Conservation (phyloP, 2,888 invertebrate genomes). For the Rhamphomyia laevipes region DNA sequence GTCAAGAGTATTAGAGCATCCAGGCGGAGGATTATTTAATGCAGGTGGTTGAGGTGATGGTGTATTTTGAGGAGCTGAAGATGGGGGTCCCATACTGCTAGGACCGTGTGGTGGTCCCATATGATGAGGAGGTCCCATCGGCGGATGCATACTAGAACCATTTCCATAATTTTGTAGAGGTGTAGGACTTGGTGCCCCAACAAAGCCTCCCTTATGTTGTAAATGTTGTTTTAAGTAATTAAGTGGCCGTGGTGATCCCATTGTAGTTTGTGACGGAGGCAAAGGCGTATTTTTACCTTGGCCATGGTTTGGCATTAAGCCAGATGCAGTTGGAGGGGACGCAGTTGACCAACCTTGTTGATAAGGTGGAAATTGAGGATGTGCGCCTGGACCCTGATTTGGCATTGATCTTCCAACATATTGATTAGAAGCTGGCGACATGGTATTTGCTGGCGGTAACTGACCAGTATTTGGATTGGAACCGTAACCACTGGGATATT, state of each 20-base stretch:
- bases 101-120: constrained; percentile 48
- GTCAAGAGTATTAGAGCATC: constrained; percentile 11
- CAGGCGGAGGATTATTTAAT: constrained; percentile 20
- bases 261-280: constrained; percentile 39
- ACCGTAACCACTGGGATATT: constrained; percentile 41
- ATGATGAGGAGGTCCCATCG: constrained; percentile 48
- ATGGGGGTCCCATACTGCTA: constrained; percentile 48
- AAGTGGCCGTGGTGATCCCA: constrained; percentile 41
- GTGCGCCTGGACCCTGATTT: constrained; percentile 41
- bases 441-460: constrained; percentile 25
- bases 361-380: constrained; percentile 36
- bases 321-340: constrained; percentile 28
- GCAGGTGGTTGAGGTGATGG: constrained; percentile 24
- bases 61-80: constrained; percentile 39
- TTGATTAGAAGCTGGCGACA: constrained; percentile 36
- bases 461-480: constrained; percentile 36
- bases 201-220: constrained; percentile 57
- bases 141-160: constrained; percentile 41
- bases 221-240: constrained; percentile 59
- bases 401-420: constrained; percentile 44
- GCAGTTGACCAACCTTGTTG: constrained; percentile 31
- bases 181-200: constrained; percentile 41
- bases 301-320: constrained; percentile 36
- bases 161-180: constrained; percentile 45
- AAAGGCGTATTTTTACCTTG: constrained; percentile 34